Evolutionary conservation across 2,888 invertebrate genomes (phyloP), one percentile per base, ranked within the genome.

Genomic region (Pristionchus fissidentatus): DNA sequence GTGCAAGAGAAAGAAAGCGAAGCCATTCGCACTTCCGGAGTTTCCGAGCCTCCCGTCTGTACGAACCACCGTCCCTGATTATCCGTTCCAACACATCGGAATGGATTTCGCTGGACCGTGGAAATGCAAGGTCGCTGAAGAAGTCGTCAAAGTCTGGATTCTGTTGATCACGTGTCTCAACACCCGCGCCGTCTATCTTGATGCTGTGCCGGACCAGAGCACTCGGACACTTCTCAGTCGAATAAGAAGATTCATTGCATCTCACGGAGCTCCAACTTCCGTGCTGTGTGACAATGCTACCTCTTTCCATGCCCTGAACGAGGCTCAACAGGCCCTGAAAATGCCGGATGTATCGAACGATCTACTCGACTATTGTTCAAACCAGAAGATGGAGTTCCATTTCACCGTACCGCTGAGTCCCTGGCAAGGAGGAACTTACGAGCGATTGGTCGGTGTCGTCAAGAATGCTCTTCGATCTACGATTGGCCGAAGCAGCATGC

Each of bases 391-490:
- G 1, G 3, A 73, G 3, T 38, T 73, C 73, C 3, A 86, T 10
- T 93, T 93, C 85, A 93, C 92, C 75, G 91, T 92, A 10, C 93
- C 92, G 8, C 86, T 89, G 0, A 92, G 93, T 7, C 86, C 93
- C 2, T 93, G 93, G 93, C 93, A 92, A 93, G 93, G 93, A 80
- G 93, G 93, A 70, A 93, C 91, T 88, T 93, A 92, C 90, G 93
- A 93, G 85, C 87, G 93, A 29, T 84, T 93, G 4, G 89, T 93
- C 15, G 89, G 92, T 7, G 77, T 92, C 22, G 46, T 93, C 7
- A 93, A 93, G 85, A 84, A 84, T 5, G 83, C 93, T n/a, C 84
- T 93, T 29, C 84, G 92, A 13, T 88, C 90, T 78, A 87, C 91
- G 8, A 85, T 93, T 2, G 92, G 93, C 26, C 89, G 89, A 75